Base-by-base conservation (phyloP, 2,888 invertebrate species). In the Sinohyriopsis cumingii region DNA sequence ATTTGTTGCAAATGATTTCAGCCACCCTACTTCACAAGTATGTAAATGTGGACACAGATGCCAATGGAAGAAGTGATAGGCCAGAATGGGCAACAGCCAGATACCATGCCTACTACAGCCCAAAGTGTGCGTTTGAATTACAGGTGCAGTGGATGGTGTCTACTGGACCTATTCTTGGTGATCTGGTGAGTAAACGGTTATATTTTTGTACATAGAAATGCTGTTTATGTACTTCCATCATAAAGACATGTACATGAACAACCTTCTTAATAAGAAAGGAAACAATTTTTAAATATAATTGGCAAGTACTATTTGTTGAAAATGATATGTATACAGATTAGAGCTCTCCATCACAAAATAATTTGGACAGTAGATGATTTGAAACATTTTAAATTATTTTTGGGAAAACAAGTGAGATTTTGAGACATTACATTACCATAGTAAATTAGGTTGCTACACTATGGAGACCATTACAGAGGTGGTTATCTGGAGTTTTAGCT, bases 81-180 rank as follows among this genome's bases (percentile, higher is more conserved):
- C 94, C 95, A 72, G 98, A 99, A 91, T 98, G 98, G 98, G 98
- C 97, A 4, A 96, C 97, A 90, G 94, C 95, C 18, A 93, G 95
- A 55, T 97, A 98, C 91, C 97, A 97, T 86, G 94, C 95, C 53
- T 93, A 95, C 65, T 97, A 95, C 92, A 93, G 94, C 70, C 95
- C 96, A 0, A 94, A 95, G 88, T 95, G 95, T 90, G 96, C 98
- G 1, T 99, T 95, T 91, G 98, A 99, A 91, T 93, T 99, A 87
- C 95, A 95, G 79, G 94, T 98, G 53, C 96, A 98, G 89, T 99
- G 99, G 99, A 94, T 98, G 62, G 96, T 97, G 68, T 96, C 98
- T 2, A 98, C 98, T 25, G 98, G 99, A 19, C 95, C 96, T 68
- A 95, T 98, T 77, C 95, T 98, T 24, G 94, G 95, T 60, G 98